Base-by-base conservation (phyloP, 1,140 invertebrate genomes). In the Lordiphosa stackelbergi region DNA sequence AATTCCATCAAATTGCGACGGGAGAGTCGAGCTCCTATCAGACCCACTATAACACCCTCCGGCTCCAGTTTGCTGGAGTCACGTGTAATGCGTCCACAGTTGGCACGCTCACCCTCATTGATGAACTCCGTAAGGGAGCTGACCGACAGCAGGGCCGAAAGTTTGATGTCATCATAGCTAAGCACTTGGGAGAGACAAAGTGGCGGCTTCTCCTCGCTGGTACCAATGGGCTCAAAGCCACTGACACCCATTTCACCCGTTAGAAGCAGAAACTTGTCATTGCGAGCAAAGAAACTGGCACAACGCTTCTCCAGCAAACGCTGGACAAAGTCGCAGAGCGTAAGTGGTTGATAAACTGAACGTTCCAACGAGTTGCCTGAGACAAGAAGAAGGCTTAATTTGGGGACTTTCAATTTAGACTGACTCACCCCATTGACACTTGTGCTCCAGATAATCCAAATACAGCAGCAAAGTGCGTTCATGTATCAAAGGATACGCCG, bases 81-180 rank as follows among this genome's bases (percentile, higher is more conserved):
- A 1, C 3, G 19, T 0, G 77, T 59, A 0, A 90, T 81, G 2
- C 89, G 74, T 2, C 91, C 92, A 48, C 77, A 77, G 66, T 93
- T 93, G 8, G 88, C 85, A n/a, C 92, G 88, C 10, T 88, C 85
- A 3, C 92, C 92, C 66, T 92, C 89, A 58, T 93, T 93, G 46
- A 93, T 90, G 64, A 92, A 93, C 66, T 90, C 90, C 2, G 90
- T 90, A 52, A 89, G 88, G 0, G 91, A 92, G 5, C 91, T 92
- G 6, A 92, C 87, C 11, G 89, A 89, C 11, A 93, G 88, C 72
- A 92, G 87, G 0, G 92, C 90, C 0, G 92, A 91, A 2, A 93
- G 62, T 75, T 86, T 75, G 4, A 83, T 31, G 22, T 77, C 73
- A 38, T 86, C 79, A 19, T 85, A 86, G 52, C 79, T 83, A 89